A percentile compares a stretch with the other conserved stretches of the same genome.
phyloP scores from a whole-genome alignment of 2,888 invertebrate species.

The Synanthedon formicaeformis region DNA sequence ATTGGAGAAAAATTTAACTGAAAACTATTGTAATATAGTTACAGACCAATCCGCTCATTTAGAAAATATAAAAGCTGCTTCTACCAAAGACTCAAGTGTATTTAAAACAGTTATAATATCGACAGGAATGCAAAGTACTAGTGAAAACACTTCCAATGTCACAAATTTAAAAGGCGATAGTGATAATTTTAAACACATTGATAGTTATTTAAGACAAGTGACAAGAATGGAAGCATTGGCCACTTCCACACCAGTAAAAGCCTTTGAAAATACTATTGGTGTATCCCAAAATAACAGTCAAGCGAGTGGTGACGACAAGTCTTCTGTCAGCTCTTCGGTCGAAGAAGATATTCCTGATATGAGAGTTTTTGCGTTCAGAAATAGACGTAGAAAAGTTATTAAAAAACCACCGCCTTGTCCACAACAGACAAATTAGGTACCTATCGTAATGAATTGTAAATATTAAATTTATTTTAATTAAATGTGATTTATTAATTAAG shows the following conservation, averaged over 20 bases:
- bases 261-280: neutral
- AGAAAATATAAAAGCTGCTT: neutral
- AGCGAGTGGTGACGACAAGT: neutral
- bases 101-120: slow-evolving; percentile 45
- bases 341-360: slow-evolving; percentile 41
- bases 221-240: slow-evolving; percentile 29
- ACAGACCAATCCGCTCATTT: too few species aligned
- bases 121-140: slow-evolving; percentile 25
- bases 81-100: slow-evolving; percentile 11
- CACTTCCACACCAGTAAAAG: slow-evolving; percentile 51
- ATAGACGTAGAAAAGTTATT: slow-evolving; percentile 32
- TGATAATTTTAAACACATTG: neutral
- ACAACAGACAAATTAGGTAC: neutral
- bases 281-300: neutral
- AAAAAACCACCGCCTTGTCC: slow-evolving; percentile 10
- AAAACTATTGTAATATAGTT: too few species aligned
- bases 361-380: slow-evolving; percentile 40
- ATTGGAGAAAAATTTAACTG: neutral
- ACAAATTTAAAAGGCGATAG: neutral
- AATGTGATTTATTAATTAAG: too few species aligned
- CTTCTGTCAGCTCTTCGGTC: neutral
- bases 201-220: neutral
- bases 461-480: too few species aligned
- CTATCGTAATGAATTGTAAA: too few species aligned
- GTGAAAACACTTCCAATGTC: slow-evolving; percentile 3